Conservation (phyloP, 1,140 invertebrate genomes). For the Drosophila malerkotliana region DNA sequence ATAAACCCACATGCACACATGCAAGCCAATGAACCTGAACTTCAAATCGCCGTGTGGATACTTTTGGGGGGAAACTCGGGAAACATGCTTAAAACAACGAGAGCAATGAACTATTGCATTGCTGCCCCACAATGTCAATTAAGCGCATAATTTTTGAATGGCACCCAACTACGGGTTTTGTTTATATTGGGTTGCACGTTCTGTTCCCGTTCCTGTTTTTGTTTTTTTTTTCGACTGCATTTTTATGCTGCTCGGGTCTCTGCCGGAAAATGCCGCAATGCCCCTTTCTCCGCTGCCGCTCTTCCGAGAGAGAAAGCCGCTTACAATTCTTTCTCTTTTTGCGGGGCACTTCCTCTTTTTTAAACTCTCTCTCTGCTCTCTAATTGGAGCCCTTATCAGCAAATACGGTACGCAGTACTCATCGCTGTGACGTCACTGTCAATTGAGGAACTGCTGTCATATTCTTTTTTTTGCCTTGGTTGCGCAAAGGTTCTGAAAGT, state of each 20-base stretch:
- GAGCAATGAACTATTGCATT: constrained; percentile 26
- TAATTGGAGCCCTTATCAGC: constrained; percentile 56
- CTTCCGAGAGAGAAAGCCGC: not conserved
- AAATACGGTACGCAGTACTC: constrained; percentile 25
- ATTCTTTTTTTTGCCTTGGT: not conserved
- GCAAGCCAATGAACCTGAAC: constrained; percentile 79
- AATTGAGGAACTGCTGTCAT: constrained; percentile 53
- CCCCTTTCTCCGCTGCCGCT: constrained; percentile 9
- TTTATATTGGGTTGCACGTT: constrained; percentile 32
- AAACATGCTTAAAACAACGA: constrained; percentile 15
- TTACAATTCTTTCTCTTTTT: constrained; percentile 10
- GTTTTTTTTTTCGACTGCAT: constrained; percentile 45
- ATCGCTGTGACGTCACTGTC: constrained; percentile 29
- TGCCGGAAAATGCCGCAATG: constrained; percentile 60
- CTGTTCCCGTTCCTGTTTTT: constrained; percentile 35
- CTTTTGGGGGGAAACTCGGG: not conserved
- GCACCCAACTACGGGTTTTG: not conserved
- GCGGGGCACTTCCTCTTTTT: constrained; percentile 7
- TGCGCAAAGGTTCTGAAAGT: not conserved
- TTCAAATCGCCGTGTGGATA: constrained; percentile 38
- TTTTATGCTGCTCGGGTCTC: constrained; percentile 33
- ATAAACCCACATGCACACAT: constrained; percentile 58
- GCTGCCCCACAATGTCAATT: constrained; percentile 47
- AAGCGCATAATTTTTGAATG: constrained; percentile 39
- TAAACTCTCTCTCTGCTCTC: constrained; percentile 7